Percentiles rank a stretch among this genome's conserved stretches.
Evolutionary conservation across 1,140 invertebrate species (phyloP).

Genomic region (Teleopsis dalmanni): DNA sequence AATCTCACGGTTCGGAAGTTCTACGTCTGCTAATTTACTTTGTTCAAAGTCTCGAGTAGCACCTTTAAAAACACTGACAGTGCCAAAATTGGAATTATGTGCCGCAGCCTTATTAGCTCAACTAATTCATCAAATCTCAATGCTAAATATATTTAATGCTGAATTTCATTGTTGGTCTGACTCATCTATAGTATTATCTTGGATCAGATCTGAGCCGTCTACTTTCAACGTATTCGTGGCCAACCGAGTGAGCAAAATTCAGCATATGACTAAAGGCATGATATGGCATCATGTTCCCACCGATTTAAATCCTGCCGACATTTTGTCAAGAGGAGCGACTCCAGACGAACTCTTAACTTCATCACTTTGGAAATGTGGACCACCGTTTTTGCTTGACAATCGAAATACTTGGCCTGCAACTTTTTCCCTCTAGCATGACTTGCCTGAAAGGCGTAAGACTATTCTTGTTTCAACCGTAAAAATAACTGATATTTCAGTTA

Average conservation of each 20-base stretch:
- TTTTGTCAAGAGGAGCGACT: constrained; percentile 7
- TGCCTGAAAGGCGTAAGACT: background rate
- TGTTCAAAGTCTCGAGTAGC: background rate
- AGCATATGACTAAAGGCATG: background rate
- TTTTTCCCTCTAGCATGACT: no score
- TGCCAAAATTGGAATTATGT: background rate
- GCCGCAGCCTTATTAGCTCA: background rate
- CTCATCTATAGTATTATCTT: background rate
- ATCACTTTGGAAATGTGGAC: background rate
- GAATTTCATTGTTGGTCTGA: constrained; percentile 3
- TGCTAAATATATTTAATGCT: background rate
- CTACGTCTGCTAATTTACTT: background rate
- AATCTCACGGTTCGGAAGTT: background rate
- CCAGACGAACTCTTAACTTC: background rate
- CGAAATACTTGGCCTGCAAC: background rate
- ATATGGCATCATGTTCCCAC: constrained; percentile 28
- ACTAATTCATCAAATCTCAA: background rate
- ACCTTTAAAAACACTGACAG: background rate
- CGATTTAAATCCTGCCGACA: constrained; percentile 24
- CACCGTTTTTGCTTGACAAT: background rate
- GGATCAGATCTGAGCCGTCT: background rate
- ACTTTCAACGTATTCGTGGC: constrained; percentile 1
- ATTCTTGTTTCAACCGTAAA: background rate
- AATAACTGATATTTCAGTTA: background rate
- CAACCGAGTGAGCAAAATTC: background rate